Evolutionary conservation across 1,140 invertebrate genomes (phyloP), one percentile per base, ranked within the genome.

Genomic region (Brachionus paranguensis): DNA sequence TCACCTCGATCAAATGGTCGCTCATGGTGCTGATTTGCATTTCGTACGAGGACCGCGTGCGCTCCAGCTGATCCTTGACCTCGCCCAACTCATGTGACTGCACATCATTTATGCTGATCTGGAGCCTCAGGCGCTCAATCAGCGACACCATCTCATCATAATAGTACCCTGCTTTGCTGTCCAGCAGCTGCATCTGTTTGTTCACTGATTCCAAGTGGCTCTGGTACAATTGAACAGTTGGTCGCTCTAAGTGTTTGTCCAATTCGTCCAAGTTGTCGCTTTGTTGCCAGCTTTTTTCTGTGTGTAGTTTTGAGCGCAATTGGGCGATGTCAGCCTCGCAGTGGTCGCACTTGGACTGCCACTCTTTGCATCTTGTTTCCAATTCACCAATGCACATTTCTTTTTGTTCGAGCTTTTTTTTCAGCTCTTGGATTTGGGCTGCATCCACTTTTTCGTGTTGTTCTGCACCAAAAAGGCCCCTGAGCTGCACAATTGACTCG

Each of bases 1-100:
- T 81, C 24, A 81, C 60, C 60, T 81, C 78, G 6, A 81, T 68
- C 43, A 81, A 81, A 68, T 81, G 78, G 53, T 81, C 78, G 14
- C 78, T 81, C 78, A 81, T 81, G 12, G 78, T 81, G 53, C 78
- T 81, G 20, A 81, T 81, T 81, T 81, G 78, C 24, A 60, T 33
- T 47, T 81, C 78, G n/a, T 81, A 81, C 11, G 53, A 64, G 3
- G 50, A 64, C n/a, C 78, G 8, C 3, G 78, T 81, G 0, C 78
- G n/a, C n/a, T 81, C 78, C 24, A 81, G 27, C 33, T 81, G 53
- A 27, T 81, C 78, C 33, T 81, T 81, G 6, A 81, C 47, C 20
- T 81, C 78, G 8, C 27, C 5, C 14, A 81, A 43, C 1, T 81
- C 78, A 1, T 41, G n/a, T n/a, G n/a, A 24, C 27, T 64, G 33